These are phyloP conservation scores for Neoaliturus tenellus DNA, from an alignment of 2,888 invertebrate genomes.

Conservation along the genomic window DNA sequence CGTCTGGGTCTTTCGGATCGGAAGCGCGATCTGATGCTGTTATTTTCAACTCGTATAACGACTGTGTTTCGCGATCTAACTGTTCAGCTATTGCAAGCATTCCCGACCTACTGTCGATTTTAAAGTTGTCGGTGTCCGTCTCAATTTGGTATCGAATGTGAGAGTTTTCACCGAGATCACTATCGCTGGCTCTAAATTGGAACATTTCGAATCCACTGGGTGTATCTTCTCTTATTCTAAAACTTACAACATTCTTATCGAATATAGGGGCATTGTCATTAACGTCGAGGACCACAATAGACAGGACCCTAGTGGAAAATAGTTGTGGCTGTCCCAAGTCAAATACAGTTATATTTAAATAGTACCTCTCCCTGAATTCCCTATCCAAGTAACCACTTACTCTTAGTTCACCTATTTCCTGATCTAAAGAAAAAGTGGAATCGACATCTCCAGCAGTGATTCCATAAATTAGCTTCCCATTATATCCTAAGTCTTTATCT, in stretches of 20 bases:
- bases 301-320: slow-evolving; percentile 83
- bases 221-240: slow-evolving; percentile 90
- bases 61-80: slow-evolving; percentile 90
- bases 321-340: slow-evolving; percentile 90
- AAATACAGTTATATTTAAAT: slow-evolving; percentile 90
- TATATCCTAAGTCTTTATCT: slow-evolving; percentile 92
- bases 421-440: slow-evolving; percentile 90
- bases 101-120: slow-evolving; percentile 85
- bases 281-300: slow-evolving; percentile 87
- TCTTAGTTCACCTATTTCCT: slow-evolving; percentile 88
- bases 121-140: slow-evolving; percentile 86
- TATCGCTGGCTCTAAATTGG: slow-evolving; percentile 87
- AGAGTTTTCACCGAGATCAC: slow-evolving; percentile 88
- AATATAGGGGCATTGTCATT: slow-evolving; percentile 94
- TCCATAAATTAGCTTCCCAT: slow-evolving; percentile 91
- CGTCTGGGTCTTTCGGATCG: slow-evolving; percentile 73
- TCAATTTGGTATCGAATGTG: slow-evolving; percentile 82
- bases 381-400: slow-evolving; percentile 92
- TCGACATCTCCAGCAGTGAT: slow-evolving; percentile 89
- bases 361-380: slow-evolving; percentile 88
- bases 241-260: slow-evolving; percentile 85
- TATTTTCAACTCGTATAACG: slow-evolving; percentile 85
- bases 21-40: slow-evolving; percentile 85
- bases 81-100: slow-evolving; percentile 84
- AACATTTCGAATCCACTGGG: slow-evolving; percentile 90